Evolutionary conservation across 2,113 vertebrate genomes (phyloP).

Genomic region (Salvator merianae): DNA sequence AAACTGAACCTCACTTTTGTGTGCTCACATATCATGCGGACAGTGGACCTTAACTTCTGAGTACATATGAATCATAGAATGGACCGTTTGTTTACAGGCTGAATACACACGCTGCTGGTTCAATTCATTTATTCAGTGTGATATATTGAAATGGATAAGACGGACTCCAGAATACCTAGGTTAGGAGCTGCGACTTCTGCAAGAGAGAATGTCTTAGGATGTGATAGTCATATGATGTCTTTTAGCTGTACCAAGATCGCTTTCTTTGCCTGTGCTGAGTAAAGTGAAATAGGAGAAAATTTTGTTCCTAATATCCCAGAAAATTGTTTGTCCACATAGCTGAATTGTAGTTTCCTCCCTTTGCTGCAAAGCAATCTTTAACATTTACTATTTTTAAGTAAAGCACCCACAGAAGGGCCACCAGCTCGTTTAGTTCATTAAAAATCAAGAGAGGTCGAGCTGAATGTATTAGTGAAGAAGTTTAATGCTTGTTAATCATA

Average conservation of each 20-base stretch:
- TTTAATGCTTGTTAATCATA: background rate
- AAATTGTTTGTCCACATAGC: background rate
- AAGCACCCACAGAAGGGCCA: background rate
- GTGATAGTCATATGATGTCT: background rate
- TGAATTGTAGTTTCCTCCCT: background rate
- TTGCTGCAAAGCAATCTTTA: background rate
- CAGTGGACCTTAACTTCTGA: no score
- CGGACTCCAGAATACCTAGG: background rate
- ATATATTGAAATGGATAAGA: background rate
- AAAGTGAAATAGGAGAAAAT: background rate
- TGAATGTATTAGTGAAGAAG: background rate
- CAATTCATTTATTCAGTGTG: background rate
- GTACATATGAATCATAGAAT: no score
- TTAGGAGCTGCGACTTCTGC: background rate
- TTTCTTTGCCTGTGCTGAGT: background rate
- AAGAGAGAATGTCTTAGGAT: background rate
- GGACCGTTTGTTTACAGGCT: background rate
- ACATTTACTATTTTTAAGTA: background rate
- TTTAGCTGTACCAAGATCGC: background rate
- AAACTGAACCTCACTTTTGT: no score
- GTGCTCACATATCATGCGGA: no score
- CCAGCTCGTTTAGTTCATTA: background rate
- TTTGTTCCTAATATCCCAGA: background rate
- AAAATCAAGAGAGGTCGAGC: background rate
- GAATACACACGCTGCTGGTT: background rate